Base-by-base conservation (phyloP, 2,113 vertebrate species). In the Mesoclemmys tuberculata region DNA sequence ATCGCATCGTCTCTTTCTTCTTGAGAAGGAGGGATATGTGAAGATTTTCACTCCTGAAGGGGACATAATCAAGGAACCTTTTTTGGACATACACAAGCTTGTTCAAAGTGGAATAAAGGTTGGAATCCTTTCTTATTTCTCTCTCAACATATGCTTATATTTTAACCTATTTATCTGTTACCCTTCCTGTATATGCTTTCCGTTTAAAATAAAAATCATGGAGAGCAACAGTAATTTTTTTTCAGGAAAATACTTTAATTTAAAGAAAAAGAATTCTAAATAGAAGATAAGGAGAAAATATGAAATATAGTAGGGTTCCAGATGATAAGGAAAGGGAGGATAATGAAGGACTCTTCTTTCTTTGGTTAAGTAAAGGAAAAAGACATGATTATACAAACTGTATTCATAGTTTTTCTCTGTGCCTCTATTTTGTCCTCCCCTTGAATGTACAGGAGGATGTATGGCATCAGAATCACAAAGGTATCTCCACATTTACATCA, bases 31-130 rank as follows among this genome's bases (percentile, higher is more conserved):
- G 97, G 99, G 99, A n/a, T 99, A 99, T 1, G 98, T 99, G 95
- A 99, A 99, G 97, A 99, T 99, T 94, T 98, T 99, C 89, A 99
- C 98, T 94, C 98, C 99, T 0, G 98, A 99, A 97, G 98, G 99
- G 91, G 98, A 99, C 88, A 98, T 99, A 88, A 92, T 99, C 96
- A 99, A 99, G 97, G 99, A 99, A 95, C 99, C 99, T 95, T 99
- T 99, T 98, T 98, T 99, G 96, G 99, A 99, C 98, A 99, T 99
- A 98, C 99, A 99, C 98, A 99, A 99, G 98, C 98, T 99, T 97
- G 99, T 99, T 97, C 99, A 99, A 98, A 99, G 98, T 84, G 99
- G 99, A 97, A 99, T 99, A 97, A 99, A 99, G 99, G 99, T 99
- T 98, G 97, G 99, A 97, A 88, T 96, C 87, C 80, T 95, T 96